Conservation (phyloP, 1,140 invertebrate genomes). For the Galleria mellonella region DNA sequence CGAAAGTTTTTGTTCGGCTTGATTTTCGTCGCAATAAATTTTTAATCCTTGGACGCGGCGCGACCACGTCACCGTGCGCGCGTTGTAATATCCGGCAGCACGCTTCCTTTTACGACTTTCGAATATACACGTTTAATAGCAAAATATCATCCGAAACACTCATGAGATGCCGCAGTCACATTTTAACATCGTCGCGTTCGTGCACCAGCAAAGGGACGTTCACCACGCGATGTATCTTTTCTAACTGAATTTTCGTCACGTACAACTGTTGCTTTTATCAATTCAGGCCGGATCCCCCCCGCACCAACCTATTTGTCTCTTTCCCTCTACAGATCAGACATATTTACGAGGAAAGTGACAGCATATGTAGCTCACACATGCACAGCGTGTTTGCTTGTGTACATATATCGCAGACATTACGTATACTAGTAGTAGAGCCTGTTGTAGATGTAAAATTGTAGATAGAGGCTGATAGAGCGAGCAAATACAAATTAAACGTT, state of each 20-base stretch:
- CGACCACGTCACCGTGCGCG: constrained; percentile 55
- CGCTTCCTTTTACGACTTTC: constrained; percentile 12
- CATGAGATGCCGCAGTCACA: constrained; percentile 54
- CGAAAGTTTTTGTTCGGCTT: constrained; percentile 55
- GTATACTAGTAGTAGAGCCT: constrained; percentile 25
- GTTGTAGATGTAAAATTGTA: too few species aligned
- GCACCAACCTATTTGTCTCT: constrained; percentile 36
- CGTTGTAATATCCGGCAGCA: constrained; percentile 5
- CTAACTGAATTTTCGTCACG: constrained; percentile 62
- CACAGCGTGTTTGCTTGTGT: constrained; percentile 16
- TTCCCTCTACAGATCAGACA: constrained; percentile 21
- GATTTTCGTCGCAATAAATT: constrained; percentile 61
- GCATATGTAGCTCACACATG: constrained; percentile 19
- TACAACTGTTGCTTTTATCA: constrained; percentile 70
- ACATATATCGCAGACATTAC: constrained; percentile 36
- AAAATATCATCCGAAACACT: constrained; percentile 40
- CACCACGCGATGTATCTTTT: constrained; percentile 34
- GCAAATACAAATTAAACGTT: too few species aligned
- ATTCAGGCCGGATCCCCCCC: constrained; percentile 49
- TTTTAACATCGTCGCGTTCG: constrained; percentile 50
- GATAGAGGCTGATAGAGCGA: too few species aligned
- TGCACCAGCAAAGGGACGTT: constrained; percentile 21
- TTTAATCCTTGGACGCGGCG: constrained; percentile 54
- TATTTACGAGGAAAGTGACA: constrained; percentile 33
- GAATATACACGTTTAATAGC: constrained; percentile 21